Conservation (phyloP, 1,140 invertebrate species). For the Heliothis subflexa region DNA sequence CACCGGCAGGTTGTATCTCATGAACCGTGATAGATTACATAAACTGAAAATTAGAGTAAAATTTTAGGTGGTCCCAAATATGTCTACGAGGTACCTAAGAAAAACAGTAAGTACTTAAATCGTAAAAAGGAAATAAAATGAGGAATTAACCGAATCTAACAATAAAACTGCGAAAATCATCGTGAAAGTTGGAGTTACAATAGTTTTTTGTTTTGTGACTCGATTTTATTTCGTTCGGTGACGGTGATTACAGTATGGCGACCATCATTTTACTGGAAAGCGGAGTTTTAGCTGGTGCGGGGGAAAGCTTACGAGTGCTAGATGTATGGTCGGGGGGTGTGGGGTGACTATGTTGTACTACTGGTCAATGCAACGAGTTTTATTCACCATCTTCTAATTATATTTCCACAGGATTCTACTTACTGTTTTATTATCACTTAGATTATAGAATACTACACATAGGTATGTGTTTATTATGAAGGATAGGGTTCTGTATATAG, state of each 20-base stretch:
- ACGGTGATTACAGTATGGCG: constrained; percentile 60
- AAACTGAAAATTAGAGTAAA: no score
- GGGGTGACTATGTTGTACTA: constrained; percentile 38
- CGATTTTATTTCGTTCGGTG: constrained; percentile 68
- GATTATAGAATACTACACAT: no score
- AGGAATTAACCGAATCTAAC: neutral
- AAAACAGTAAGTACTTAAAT: no score
- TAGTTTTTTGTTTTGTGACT: constrained; percentile 58
- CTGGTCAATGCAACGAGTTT: neutral
- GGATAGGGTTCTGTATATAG: no score
- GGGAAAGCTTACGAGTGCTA: constrained; percentile 53
- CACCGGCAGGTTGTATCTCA: no score
- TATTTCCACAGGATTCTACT: neutral
- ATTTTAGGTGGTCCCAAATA: no score
- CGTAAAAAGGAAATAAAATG: no score
- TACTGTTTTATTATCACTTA: no score
- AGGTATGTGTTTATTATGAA: no score
- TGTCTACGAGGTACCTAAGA: no score
- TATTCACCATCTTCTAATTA: neutral
- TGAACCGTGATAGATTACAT: no score
- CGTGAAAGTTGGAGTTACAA: constrained; percentile 52
- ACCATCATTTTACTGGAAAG: constrained; percentile 54
- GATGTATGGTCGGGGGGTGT: constrained; percentile 26
- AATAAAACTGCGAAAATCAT: constrained; percentile 18
- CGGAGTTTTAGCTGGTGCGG: constrained; percentile 46